phyloP scores from a whole-genome alignment of 2,113 vertebrate genomes.

The Dasyurus viverrinus region DNA sequence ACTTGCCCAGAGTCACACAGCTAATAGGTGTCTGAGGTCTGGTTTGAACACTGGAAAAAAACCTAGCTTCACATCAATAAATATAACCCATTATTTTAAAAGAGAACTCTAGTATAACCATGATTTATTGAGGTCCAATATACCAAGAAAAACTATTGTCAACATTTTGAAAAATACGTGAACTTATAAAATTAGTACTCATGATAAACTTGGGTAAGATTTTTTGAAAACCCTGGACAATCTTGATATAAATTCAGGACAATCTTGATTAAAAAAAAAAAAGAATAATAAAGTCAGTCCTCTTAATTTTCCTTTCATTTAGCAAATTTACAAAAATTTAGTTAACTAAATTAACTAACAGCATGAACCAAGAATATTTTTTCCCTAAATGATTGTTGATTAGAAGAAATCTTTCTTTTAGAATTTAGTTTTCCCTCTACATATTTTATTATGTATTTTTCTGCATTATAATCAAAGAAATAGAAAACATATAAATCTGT shows the following conservation, averaged over 20 bases:
- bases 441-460: constrained; percentile 37
- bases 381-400: constrained; percentile 32
- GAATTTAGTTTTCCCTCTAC: constrained; percentile 38
- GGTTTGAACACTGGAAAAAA: too few species aligned
- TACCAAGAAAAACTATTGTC: not conserved
- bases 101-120: not conserved
- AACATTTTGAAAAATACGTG: not conserved
- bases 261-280: not conserved
- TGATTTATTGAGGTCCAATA: not conserved
- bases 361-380: constrained; percentile 2
- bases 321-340: not conserved
- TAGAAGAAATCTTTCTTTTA: constrained; percentile 41
- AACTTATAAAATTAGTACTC: not conserved
- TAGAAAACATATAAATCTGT: constrained; percentile 34
- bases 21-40: too few species aligned
- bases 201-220: not conserved
- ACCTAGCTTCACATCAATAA: not conserved
- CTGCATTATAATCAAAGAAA: not conserved
- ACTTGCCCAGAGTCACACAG: too few species aligned
- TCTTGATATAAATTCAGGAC: not conserved
- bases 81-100: not conserved
- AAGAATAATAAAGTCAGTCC: not conserved
- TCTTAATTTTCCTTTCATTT: not conserved
- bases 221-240: not conserved
- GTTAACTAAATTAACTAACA: not conserved